Conservation (phyloP, 64 coral and sea anemone species). For the Porites lutea region DNA sequence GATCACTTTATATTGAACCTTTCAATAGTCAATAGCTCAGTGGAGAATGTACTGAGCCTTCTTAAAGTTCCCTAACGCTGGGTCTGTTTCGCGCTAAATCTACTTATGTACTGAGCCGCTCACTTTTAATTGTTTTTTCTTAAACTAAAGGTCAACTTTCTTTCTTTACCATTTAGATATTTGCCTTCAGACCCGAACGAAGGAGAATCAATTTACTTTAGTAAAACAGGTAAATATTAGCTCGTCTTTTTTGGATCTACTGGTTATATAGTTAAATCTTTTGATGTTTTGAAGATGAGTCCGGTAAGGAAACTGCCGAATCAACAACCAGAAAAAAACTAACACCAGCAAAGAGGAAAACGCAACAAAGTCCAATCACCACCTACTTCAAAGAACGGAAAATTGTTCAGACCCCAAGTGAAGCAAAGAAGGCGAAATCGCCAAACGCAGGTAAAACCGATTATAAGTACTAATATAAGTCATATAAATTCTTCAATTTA, state of each 20-base stretch:
- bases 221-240: conserved; percentile 19
- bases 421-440: neutral
- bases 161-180: neutral
- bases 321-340: neutral
- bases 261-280: neutral
- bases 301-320: neutral
- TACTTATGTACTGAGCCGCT: no score
- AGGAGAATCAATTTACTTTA: neutral
- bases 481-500: no score
- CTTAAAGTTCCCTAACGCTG: no score
- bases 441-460: neutral
- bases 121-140: no score
- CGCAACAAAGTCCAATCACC: conserved; percentile 63
- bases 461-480: neutral
- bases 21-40: no score
- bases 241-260: no score
- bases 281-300: neutral
- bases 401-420: neutral
- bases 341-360: neutral
- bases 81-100: no score
- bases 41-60: no score
- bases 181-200: neutral
- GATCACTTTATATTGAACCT: no score
- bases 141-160: no score
- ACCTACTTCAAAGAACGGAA: conserved; percentile 57